Evolutionary conservation across 30 jellyfish, hydroid and myxozoan species (phyloP), one percentile per base, ranked within the genome.

Genomic region (Turritopsis rubra): DNA sequence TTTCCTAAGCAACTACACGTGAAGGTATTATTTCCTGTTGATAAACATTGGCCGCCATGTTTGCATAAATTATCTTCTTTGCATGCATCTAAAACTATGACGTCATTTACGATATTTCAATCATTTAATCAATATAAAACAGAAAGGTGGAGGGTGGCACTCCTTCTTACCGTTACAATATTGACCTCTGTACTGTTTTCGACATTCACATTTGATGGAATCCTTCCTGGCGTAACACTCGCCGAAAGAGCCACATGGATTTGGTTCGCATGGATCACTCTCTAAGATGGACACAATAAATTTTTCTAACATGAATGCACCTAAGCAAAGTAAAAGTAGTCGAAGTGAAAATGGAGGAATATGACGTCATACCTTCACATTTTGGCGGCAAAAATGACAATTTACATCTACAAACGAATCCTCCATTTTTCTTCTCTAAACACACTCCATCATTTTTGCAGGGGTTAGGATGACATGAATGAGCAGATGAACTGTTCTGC

Each of bases 261-360:
- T 93, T 17, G 96, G 94, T n/a, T 80, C 25, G 84, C 99, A 93
- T 9, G 95, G 93, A 83, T 93, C 99, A 52, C 53, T 84, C 41
- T 82, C 99, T 93, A 41, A 31, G 24, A 18, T 17, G 30, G 18
- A 29, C 17, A 0, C 0, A 41, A 25, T 22, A 29, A 29, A 20
- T 0, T 78, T 78, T 0, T 8, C 8, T 8, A 29, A 78, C 13
- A n/a, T n/a, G n/a, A 30, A 18, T 78, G 0, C 25, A 76, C 17
- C 17, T 17, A 19, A 76, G 52, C 28, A 72, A 72, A 21, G 21
- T 0, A 0, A 60, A 60, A 72, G 24, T 17, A 16, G 16, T 18
- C 21, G 21, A 18, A 17, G 16, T 72, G 26, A 75, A 75, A 75
- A 60, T 17, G n/a, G n/a, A 17, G n/a, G 27, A 75, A 29, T 75